Evolutionary conservation across 2,113 vertebrate genomes (phyloP).

Genomic region (Tringa solitaria): DNA sequence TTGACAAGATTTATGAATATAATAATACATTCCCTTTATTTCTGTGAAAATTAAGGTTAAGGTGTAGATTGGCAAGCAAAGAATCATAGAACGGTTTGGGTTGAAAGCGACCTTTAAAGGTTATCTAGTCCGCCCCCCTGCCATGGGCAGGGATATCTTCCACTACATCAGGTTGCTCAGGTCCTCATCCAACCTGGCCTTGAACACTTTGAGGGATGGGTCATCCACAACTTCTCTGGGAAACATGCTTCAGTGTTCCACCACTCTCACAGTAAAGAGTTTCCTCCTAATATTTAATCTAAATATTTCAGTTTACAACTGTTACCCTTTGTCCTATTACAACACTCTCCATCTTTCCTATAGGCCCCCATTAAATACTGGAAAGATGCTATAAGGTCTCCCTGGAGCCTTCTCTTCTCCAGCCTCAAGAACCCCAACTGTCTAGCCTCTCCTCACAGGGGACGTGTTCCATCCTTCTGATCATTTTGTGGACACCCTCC

Average conservation of each 20-base stretch:
- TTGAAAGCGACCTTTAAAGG: background rate
- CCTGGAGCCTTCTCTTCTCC: background rate
- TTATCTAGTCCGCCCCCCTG: background rate
- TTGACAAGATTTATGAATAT: background rate
- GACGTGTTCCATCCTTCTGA: background rate
- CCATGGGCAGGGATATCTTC: too few relatives aligned
- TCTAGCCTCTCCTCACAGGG: fast-evolving
- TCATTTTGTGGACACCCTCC: background rate
- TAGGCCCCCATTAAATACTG: background rate
- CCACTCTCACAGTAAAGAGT: background rate
- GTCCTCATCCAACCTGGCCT: background rate
- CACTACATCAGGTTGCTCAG: background rate
- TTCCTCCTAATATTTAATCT: background rate
- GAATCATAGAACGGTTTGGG: background rate
- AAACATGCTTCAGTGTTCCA: background rate
- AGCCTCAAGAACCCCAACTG: background rate
- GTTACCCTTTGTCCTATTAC: fast-evolving
- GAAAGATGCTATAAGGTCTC: background rate
- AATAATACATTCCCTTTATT: background rate
- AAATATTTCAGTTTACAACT: background rate
- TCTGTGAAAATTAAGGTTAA: background rate
- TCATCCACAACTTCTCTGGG: background rate
- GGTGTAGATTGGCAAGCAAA: background rate
- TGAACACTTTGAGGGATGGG: background rate
- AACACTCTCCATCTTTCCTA: background rate